These are phyloP conservation scores for Vidua macroura DNA, from an alignment of 2,113 vertebrate genomes.

Conservation along the genomic window DNA sequence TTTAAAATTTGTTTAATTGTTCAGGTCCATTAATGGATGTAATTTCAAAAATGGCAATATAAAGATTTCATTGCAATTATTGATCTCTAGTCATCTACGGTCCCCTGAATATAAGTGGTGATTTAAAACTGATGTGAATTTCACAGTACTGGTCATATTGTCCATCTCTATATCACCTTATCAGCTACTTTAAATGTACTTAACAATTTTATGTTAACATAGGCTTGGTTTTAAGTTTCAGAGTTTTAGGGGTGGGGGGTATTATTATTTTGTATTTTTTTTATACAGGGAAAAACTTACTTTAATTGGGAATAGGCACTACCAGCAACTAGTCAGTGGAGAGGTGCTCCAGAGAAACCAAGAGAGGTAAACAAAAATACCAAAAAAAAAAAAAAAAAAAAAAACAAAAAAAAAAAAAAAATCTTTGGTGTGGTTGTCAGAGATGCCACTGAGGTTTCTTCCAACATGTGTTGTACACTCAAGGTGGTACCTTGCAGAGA, in stretches of 20 bases:
- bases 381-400: background rate
- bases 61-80: background rate
- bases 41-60: background rate
- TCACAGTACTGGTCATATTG: background rate
- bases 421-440: background rate
- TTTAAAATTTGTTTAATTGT: background rate
- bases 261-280: background rate
- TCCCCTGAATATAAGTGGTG: background rate
- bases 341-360: background rate
- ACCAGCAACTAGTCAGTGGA: background rate
- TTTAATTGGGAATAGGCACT: background rate
- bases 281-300: background rate
- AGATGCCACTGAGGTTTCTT: background rate
- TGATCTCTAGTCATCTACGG: background rate
- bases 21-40: background rate
- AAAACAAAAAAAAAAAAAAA: background rate
- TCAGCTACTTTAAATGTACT: background rate
- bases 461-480: fast-evolving
- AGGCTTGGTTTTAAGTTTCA: background rate
- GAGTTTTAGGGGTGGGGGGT: fast-evolving
- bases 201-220: background rate
- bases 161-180: background rate
- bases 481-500: background rate
- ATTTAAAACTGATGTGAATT: background rate
- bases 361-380: background rate